A percentile compares a stretch with the other conserved stretches of the same genome.
These are phyloP conservation scores for Stylophora pistillata DNA, from an alignment of 64 coral and sea anemone genomes.

Conservation along the genomic window DNA sequence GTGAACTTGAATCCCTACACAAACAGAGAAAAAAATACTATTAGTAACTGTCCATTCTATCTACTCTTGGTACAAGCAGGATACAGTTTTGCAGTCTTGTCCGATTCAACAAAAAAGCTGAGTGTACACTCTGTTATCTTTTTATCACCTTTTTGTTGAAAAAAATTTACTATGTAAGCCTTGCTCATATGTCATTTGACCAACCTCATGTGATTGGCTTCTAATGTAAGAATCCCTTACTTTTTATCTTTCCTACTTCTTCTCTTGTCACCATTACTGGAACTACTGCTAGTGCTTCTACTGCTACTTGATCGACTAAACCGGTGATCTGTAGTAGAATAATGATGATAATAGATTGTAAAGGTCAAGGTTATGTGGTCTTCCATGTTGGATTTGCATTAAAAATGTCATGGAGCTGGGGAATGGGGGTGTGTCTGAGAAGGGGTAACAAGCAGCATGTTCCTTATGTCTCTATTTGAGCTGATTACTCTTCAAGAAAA, in stretches of 20 bases:
- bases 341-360: not conserved
- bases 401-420: too few species aligned
- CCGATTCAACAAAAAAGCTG: too few species aligned
- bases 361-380: not conserved
- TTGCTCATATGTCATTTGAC: not conserved
- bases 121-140: too few species aligned
- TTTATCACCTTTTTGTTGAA: not conserved
- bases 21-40: not conserved
- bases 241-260: slow-evolving; percentile 46
- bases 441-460: too few species aligned
- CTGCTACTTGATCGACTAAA: slow-evolving; percentile 47
- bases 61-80: not conserved
- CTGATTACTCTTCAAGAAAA: too few species aligned
- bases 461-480: too few species aligned
- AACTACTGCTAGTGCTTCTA: slow-evolving; percentile 31
- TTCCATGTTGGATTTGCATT: not conserved
- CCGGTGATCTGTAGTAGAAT: slow-evolving; percentile 6
- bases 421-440: not conserved
- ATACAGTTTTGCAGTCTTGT: too few species aligned
- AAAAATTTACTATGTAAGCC: too few species aligned
- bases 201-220: not conserved
- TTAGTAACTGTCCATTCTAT: not conserved
- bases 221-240: not conserved
- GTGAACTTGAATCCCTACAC: slow-evolving; percentile 18
- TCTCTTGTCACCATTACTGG: slow-evolving; percentile 6